Percentiles rank a stretch among this genome's conserved stretches.
phyloP scores from a whole-genome alignment of 35 echinoderm and acorn worm species.

The Ophiothrix spiculata region DNA sequence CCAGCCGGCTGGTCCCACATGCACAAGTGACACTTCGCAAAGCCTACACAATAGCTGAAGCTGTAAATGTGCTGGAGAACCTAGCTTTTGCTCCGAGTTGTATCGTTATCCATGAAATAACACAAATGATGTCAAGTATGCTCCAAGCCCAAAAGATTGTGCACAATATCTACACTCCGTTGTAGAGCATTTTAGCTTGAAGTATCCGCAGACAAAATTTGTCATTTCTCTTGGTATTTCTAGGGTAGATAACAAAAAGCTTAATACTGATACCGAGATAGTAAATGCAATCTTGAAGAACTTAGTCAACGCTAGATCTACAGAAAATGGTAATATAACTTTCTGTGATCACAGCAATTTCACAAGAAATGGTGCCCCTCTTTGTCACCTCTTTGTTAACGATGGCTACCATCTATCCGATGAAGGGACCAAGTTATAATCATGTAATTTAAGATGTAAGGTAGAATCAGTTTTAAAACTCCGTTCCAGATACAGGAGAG shows the following conservation, averaged over 20 bases:
- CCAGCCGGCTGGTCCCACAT: neutral
- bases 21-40: neutral
- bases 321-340: no score
- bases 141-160: neutral
- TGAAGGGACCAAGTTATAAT: no score
- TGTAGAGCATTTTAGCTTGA: no score
- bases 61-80: neutral
- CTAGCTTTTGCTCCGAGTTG: neutral
- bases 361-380: no score
- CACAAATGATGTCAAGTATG: neutral
- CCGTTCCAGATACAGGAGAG: no score
- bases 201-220: neutral
- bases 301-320: no score
- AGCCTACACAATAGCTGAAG: neutral
- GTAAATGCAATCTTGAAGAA: neutral
- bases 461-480: no score
- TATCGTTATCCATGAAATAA: constrained; percentile 24
- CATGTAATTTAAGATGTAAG: no score
- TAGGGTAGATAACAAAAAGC: neutral
- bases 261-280: neutral
- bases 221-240: neutral
- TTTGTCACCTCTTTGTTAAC: no score
- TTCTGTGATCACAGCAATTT: no score
- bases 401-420: no score
- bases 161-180: neutral